Conservation (phyloP, 2,888 invertebrate species). For the Clepsis dumicolana region DNA sequence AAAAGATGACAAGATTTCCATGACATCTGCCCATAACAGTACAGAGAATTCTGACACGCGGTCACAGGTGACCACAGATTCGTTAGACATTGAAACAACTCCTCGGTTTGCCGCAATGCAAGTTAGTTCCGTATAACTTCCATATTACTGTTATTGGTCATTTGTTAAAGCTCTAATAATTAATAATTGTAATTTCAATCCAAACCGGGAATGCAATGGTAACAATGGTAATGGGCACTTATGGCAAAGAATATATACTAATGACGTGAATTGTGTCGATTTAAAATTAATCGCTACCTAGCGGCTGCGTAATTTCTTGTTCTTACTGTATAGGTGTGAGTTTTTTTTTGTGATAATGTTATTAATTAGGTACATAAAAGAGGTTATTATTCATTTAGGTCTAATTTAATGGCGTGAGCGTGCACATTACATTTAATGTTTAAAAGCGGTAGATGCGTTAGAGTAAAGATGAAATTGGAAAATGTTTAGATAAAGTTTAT, state of each 20-base stretch:
- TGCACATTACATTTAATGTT: neutral
- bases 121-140: constrained; percentile 84
- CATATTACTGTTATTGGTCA: neutral
- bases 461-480: constrained; percentile 14
- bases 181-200: neutral
- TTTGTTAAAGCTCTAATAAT: neutral
- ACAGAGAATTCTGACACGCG: constrained; percentile 79
- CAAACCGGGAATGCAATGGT: neutral
- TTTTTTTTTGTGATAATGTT: neutral
- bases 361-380: neutral
- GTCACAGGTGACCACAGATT: constrained; percentile 81
- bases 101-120: constrained; percentile 85
- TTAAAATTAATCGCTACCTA: neutral
- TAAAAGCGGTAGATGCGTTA: neutral
- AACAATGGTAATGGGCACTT: neutral
- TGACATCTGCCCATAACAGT: constrained; percentile 74
- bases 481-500: neutral
- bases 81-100: constrained; percentile 81
- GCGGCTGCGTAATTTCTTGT: neutral
- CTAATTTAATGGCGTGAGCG: constrained; percentile 1
- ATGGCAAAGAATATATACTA: neutral
- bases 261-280: neutral
- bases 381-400: neutral
- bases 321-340: constrained; percentile 2
- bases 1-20: constrained; percentile 81